These are phyloP conservation scores for Macropus fuliginosus DNA, from an alignment of 2,797 vertebrate genomes.

Conservation along the genomic window DNA sequence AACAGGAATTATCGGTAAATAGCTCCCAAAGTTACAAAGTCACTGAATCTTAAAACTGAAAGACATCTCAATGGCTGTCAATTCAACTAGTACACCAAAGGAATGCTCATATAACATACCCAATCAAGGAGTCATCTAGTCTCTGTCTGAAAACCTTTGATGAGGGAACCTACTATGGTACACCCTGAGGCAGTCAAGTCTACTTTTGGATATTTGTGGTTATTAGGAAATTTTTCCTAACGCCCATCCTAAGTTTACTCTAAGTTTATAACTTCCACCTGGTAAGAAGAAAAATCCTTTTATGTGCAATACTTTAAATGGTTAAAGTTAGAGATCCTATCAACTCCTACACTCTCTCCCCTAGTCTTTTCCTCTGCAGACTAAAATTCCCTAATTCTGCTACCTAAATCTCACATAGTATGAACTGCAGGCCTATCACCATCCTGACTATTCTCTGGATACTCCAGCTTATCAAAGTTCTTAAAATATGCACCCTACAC, in stretches of 20 bases:
- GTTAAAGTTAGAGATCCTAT: not conserved
- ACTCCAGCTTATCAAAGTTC: not conserved
- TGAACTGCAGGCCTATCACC: not conserved
- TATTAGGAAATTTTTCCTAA: not conserved
- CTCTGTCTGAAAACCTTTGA: not conserved
- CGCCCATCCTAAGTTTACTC: not conserved
- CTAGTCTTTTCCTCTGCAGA: not conserved
- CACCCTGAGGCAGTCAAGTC: not conserved
- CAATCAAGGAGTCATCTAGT: not conserved
- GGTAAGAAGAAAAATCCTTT: not conserved
- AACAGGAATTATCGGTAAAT: not conserved
- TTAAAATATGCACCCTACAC: not conserved
- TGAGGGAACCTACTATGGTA: not conserved
- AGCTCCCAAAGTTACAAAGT: not conserved
- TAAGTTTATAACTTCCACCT: not conserved
- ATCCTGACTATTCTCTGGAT: not conserved
- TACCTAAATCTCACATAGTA: not conserved
- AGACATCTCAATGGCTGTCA: not conserved
- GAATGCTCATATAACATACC: not conserved
- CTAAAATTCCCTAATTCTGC: not conserved
- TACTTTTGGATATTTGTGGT: not conserved
- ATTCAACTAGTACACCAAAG: not conserved
- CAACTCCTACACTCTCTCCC: not conserved
- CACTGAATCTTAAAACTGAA: not conserved
- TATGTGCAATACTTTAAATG: not conserved